Percentiles rank a stretch among this genome's conserved stretches.
Evolutionary conservation across 1,140 invertebrate genomes (phyloP).

Genomic region (Anoplophora glabripennis): DNA sequence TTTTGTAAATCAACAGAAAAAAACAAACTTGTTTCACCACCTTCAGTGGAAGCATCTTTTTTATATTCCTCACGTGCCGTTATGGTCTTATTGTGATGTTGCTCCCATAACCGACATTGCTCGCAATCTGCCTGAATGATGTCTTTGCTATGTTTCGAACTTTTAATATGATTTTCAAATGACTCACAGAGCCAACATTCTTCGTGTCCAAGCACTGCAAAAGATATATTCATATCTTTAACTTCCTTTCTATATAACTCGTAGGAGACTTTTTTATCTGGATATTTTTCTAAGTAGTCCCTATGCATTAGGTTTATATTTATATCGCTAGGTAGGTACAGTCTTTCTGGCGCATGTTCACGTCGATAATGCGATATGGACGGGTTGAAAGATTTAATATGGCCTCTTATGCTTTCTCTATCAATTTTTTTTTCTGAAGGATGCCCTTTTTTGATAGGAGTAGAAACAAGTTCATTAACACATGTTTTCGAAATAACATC

Average conservation of each 20-base stretch:
- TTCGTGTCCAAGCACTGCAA: constrained; percentile 4
- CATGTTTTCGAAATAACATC: background rate
- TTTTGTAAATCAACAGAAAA: no score
- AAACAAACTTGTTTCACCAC: no score
- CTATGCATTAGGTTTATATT: background rate
- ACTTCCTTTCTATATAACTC: constrained; percentile 9
- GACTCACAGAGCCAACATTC: constrained; percentile 1
- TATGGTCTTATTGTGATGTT: no score
- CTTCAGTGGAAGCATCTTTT: no score
- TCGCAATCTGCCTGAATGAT: no score
- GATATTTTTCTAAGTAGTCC: background rate
- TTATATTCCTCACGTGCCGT: no score
- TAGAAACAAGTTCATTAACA: background rate
- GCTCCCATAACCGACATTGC: no score
- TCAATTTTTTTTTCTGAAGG: constrained; percentile 3
- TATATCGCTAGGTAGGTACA: constrained; percentile 7
- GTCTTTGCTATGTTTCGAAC: constrained; percentile 4
- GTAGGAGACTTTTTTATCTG: no score
- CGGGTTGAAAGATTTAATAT: constrained; percentile 14
- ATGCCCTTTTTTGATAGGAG: background rate
- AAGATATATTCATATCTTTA: constrained; percentile 11
- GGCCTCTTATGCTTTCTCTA: background rate
- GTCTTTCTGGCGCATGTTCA: constrained; percentile 7
- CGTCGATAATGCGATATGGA: constrained; percentile 14
- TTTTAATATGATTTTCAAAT: constrained; percentile 2